phyloP scores from a whole-genome alignment of 2,888 invertebrate genomes.

The Adelognathus sp. region DNA sequence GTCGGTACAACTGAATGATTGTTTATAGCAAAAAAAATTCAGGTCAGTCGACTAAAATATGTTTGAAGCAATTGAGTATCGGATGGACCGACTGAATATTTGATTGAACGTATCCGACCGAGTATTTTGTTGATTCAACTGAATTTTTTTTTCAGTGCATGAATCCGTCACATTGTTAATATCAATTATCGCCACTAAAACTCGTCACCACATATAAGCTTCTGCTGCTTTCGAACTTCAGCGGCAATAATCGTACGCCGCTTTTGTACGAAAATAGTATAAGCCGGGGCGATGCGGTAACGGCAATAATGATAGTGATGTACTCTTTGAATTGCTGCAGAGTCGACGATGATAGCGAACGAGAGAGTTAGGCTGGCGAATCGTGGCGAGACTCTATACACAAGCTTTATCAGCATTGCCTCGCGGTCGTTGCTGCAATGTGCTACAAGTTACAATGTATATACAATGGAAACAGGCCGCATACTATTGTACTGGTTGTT shows the following conservation, averaged over 20 bases:
- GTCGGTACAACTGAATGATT: too few species aligned
- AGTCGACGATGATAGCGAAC: neutral
- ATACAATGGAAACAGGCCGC: conserved; percentile 1
- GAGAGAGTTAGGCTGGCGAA: neutral
- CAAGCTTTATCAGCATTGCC: conserved; percentile 11
- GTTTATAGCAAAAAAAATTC: too few species aligned
- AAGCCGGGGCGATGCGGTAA: neutral
- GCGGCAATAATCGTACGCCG: neutral
- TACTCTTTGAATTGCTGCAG: neutral
- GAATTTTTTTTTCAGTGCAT: too few species aligned
- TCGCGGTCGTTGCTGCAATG: neutral
- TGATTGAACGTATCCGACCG: too few species aligned
- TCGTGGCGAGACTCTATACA: neutral
- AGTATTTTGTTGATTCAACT: too few species aligned
- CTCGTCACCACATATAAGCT: too few species aligned
- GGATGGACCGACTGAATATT: too few species aligned
- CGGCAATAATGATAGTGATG: conserved; percentile 7
- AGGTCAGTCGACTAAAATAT: too few species aligned
- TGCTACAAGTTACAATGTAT: neutral
- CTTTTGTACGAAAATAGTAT: neutral
- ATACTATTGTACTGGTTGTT: neutral
- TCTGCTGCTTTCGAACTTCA: neutral
- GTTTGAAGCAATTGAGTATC: too few species aligned
- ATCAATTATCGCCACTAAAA: too few species aligned
- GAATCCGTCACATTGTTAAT: too few species aligned